Base-by-base conservation (phyloP, 2,888 invertebrate genomes). In the Seira musarum region DNA sequence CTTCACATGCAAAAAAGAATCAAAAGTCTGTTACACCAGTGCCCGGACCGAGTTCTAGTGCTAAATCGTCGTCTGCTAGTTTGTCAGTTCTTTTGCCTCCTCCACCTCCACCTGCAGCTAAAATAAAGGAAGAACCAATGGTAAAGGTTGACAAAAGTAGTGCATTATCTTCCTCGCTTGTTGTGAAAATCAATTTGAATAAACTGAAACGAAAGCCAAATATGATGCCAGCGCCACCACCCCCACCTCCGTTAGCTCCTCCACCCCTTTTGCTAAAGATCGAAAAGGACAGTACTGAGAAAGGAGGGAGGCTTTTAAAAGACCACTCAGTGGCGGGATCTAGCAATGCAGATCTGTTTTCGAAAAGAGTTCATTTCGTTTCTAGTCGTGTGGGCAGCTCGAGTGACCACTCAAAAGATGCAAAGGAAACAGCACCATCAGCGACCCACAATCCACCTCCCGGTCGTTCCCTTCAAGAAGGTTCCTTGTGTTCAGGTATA, bases 381-480 rank as follows among this genome's bases (percentile, higher is more conserved):
- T 82, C 85, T 72, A 84, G 84, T 81, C 82, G 84, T 65, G 85
- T 85, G 46, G 86, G 85, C 70, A 87, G 86, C 78, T 85, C 86
- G 21, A 85, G 85, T 82, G 86, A 86, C 76, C 82, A 84, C 46
- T 73, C 77, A n/a, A 81, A 74, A 63, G 82, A 81, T 80, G 73
- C 76, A 60, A 82, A 77, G 72, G 71, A 53, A 53, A 78, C 69
- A 77, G 65, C 69, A 24, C 72, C 72, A 15, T 35, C 71, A 57
- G 80, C 63, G 21, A 21, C 73, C 65, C 76, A 80, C 70, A 76
- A 76, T 70, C 67, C 69, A 64, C 73, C 69, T 74, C 74, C 80
- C 69, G 69, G 73, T 69, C 67, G 80, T 69, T 49, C 30, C 40
- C 69, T 73, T 66, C 72, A 61, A 57, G 77, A 73, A 67, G 82